Percentiles rank a stretch among this genome's conserved stretches.
Conservation (phyloP, 2,797 vertebrate genomes). For the Coregonus ussuriensis region DNA sequence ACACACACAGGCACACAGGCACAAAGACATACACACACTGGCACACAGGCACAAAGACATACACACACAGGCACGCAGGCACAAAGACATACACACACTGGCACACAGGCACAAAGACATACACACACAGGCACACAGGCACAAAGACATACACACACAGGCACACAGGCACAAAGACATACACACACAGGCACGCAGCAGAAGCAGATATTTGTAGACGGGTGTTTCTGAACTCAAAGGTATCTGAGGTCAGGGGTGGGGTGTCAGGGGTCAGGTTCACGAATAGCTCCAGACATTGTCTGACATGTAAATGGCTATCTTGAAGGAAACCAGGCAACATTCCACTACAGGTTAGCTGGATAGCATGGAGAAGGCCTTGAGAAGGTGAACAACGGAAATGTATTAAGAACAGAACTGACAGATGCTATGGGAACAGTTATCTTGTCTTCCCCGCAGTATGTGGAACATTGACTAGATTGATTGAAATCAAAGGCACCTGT, state of each 20-base stretch:
- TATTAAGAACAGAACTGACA: no score
- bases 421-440: no score
- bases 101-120: background rate
- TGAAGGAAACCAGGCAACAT: constrained; percentile 47
- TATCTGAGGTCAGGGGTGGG: constrained; percentile 8
- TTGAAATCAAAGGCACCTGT: background rate
- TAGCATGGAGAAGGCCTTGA: background rate
- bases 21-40: no score
- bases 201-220: background rate
- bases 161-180: no score
- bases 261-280: constrained; percentile 5
- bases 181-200: background rate
- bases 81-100: no score
- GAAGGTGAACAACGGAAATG: no score
- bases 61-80: background rate
- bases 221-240: background rate
- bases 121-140: background rate
- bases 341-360: constrained; percentile 9
- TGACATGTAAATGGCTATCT: constrained; percentile 10
- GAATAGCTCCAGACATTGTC: constrained; percentile 5
- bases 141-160: no score
- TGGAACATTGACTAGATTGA: no score
- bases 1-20: no score
- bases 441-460: no score
- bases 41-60: no score